Evolutionary conservation across 2,113 vertebrate genomes (phyloP).

Genomic region (Catharus minimus): DNA sequence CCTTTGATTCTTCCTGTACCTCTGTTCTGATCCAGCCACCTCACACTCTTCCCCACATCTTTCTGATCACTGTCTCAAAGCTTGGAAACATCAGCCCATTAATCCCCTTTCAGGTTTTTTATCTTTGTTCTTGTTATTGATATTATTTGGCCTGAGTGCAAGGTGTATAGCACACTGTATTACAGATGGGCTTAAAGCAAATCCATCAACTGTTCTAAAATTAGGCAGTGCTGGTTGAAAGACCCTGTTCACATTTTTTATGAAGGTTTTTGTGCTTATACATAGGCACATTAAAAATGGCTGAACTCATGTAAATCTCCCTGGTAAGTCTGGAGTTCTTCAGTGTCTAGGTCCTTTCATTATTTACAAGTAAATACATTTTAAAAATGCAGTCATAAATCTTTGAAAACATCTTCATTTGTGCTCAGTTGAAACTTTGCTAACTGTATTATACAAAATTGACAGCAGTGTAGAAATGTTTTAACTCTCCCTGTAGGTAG

Average conservation of each 20-base stretch:
- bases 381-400: conserved; percentile 66
- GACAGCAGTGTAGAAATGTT: conserved; percentile 11
- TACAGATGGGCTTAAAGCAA: neutral
- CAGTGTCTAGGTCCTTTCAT: conserved; percentile 56
- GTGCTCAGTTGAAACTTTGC: conserved; percentile 43
- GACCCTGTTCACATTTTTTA: neutral
- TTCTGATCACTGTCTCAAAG: conserved; percentile 10
- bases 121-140: conserved; percentile 42
- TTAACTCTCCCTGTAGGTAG: conserved; percentile 25
- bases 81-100: conserved; percentile 43
- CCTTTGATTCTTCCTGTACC: neutral
- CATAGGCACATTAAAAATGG: conserved; percentile 55
- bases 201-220: conserved; percentile 32
- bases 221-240: neutral
- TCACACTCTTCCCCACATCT: neutral
- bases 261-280: conserved; percentile 25
- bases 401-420: conserved; percentile 56
- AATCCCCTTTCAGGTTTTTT: conserved; percentile 33
- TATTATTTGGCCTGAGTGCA: conserved; percentile 30
- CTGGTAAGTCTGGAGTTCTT: conserved; percentile 39
- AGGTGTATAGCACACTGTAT: neutral
- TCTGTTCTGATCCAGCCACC: conserved; percentile 4
- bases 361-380: conserved; percentile 70
- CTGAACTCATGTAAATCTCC: conserved; percentile 63
- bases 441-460: conserved; percentile 12